Conservation (phyloP, 2,113 vertebrate genomes). For the Dasyprocta punctata region DNA sequence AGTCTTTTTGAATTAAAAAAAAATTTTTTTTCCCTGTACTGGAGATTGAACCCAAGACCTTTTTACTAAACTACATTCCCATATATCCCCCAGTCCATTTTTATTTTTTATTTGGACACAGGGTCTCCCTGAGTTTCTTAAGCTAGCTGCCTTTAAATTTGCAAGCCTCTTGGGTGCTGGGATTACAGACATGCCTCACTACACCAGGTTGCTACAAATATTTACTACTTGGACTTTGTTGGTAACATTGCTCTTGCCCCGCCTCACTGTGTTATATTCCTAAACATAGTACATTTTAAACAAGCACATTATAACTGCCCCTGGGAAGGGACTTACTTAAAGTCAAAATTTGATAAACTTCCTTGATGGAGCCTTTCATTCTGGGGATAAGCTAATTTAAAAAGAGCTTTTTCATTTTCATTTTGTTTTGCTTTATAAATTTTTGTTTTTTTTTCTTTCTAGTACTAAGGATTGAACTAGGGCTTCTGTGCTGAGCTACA, state of each 20-base stretch:
- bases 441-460: neutral
- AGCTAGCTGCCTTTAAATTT: neutral
- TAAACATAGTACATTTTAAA: neutral
- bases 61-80: neutral
- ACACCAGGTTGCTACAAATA: neutral
- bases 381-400: neutral
- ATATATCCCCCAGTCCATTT: neutral
- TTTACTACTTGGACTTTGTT: neutral
- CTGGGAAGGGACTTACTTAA: neutral
- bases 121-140: neutral
- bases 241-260: neutral
- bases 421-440: neutral
- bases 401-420: neutral
- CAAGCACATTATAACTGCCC: neutral
- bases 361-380: constrained; percentile 33
- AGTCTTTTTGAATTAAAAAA: no score
- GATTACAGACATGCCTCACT: neutral
- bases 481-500: neutral
- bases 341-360: constrained; percentile 37
- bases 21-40: no score
- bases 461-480: neutral
- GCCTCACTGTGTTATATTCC: neutral
- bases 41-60: neutral
- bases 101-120: neutral
- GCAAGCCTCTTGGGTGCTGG: neutral